Base-by-base conservation (phyloP, 1,140 invertebrate species). In the Pollicipes pollicipes region DNA sequence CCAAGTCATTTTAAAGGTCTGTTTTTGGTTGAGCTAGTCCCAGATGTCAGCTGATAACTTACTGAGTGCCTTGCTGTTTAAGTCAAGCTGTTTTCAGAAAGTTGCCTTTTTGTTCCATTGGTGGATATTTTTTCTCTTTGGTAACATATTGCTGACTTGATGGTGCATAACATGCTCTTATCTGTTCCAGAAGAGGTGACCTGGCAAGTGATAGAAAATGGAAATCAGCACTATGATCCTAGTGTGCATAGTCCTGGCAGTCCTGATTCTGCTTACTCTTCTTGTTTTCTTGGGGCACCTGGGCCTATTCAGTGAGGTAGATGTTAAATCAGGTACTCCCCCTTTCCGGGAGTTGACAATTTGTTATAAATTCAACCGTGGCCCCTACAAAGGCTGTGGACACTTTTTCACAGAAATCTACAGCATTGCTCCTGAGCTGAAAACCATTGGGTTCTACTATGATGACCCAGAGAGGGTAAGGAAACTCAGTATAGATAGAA, bases 381-480 rank as follows among this genome's bases (percentile, higher is more conserved):
- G 81, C 26, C 79, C 80, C 8, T 82, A 82, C 74, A 80, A 79
- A 74, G 77, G 80, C 35, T 76, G 77, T 37, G 80, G 81, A 1
- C 74, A 75, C 10, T 68, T 80, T 17, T 82, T 81, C 74, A 79
- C 79, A 1, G 78, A 82, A 74, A 75, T 77, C 1, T 76, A 77
- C 63, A 74, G 72, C 21, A 70, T 80, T n/a, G 75, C 76, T 28
- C 80, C 81, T 10, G 70, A 78, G 29, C 76, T 78, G 68, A 77
- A 76, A 69, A 76, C 74, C 30, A 70, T 82, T 30, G 81, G 81
- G n/a, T 76, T 82, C 16, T 82, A 81, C 74, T 82, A 82, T 74
- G 81, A 82, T 71, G 79, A 82, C 73, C 81, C 81, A 0, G 75
- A 80, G 69, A 74, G 77, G 76, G 81, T 82, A 76, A 75, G 75